Base-by-base conservation (phyloP, 2,797 vertebrate species). In the Carduelis carduelis region DNA sequence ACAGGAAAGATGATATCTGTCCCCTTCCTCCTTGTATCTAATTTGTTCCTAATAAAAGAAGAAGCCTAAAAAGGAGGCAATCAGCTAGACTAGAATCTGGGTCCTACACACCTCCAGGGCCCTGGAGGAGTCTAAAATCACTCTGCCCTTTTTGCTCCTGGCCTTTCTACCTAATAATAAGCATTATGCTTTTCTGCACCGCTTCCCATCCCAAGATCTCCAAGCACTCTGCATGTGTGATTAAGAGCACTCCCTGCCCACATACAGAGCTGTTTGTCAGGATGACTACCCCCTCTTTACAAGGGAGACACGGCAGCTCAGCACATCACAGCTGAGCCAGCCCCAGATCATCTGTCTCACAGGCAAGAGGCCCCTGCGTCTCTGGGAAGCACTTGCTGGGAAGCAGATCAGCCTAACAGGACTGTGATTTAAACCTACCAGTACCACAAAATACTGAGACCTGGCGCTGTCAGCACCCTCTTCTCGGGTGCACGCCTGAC, bases 191-290 rank as follows among this genome's bases (percentile, higher is more conserved):
- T 16, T 6, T 63, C 90, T 56, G 20, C 1, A 1, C 70, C 0
- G 1, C 52, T 93, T 88, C 49, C 66, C 85, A 72, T 84, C 63
- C 83, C 0, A 1, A 65, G 91, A 88, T 91, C 91, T 87, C 71
- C 39, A 76, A 93, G 94, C 86, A 72, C 87, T 88, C 80, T 3
- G 10, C 76, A 20, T 89, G 69, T 47, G 65, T 96, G 87, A 93
- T 95, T 87, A 92, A 94, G 91, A 95, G 83, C 70, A 28, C 74
- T 93, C 60, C 70, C 90, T 94, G 89, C 87, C 95, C 87, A 93
- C 87, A 47, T 84, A 46, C 37, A n/a, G 87, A 93, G 79, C 87
- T 95, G 79, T 92, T 94, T 90, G 93, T 93, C 84, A 95, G 95
- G 83, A 92, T 92, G 87, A 96, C 95, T 95, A 90, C 83, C 84